Base-by-base conservation (phyloP, 1,140 invertebrate species). In the Nasonia giraulti region DNA sequence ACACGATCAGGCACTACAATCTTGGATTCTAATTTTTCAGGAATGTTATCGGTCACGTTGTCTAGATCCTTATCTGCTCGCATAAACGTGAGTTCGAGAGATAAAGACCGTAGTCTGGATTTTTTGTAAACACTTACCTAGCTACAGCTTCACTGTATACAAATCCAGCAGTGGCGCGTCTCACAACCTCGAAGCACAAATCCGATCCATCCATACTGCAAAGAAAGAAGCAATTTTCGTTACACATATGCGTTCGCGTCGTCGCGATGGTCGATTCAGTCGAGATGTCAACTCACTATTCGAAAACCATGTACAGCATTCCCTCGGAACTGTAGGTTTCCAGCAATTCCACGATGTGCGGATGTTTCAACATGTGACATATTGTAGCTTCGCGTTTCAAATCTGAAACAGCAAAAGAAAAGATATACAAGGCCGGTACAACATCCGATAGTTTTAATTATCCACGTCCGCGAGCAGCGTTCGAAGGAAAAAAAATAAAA, bases 261-360 rank as follows among this genome's bases (percentile, higher is more conserved):
- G 6, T n/a, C 31, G 6, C 27, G 6, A 31, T 33, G 27, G 12
- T 12, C n/a, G 20, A 69, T 23, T n/a, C 7, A 27, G 10, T 23
- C 0, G 4, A 69, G 27, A 33, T 81, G 87, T 10, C 90, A 91
- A 96, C 98, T 98, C 95, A 99, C 98, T 98, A 99, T 96, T 99
- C 98, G 94, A 99, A 99, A 85, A 99, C 98, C 98, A 99, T 99
- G 91, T 99, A 99, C 3, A 99, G 95, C 96, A 99, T 99, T 89
- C 98, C 98, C 93, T 99, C 98, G 11, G 98, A 99, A 89, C 98
- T 99, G 95, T 99, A 99, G 0, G 98, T 99, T 93, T 99, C 99
- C 82, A 99, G 93, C 44, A 99, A 95, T 93, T 99, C 98, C 76
- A 99, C 98, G 87, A 99, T 99, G 93, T 99, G 98, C 5, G 98